Evolutionary conservation across 2,797 vertebrate species (phyloP).

Genomic region (Tenualosa ilisha): DNA sequence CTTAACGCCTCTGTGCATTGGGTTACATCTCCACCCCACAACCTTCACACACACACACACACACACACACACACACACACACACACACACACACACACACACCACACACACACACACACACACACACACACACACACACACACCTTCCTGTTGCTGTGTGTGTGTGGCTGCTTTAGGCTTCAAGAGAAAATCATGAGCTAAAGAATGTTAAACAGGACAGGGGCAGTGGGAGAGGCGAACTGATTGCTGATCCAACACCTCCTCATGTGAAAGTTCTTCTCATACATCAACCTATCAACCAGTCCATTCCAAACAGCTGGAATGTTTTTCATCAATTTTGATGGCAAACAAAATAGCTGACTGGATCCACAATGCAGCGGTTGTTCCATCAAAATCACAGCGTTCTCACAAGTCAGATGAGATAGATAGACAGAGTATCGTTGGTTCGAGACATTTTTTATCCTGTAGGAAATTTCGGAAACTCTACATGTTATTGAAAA

Average conservation of each 20-base stretch:
- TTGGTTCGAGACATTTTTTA: too few species aligned
- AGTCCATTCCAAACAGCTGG: not conserved
- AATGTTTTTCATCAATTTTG: not conserved
- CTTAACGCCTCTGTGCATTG: slow-evolving; percentile 53
- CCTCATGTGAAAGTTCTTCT: not conserved
- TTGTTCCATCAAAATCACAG: not conserved
- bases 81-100: not conserved
- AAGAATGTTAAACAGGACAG: not conserved
- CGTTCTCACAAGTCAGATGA: not conserved
- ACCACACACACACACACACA: slow-evolving; percentile 10
- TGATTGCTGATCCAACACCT: not conserved
- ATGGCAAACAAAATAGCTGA: not conserved
- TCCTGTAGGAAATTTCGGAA: too few species aligned
- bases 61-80: not conserved
- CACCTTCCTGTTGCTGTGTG: not conserved
- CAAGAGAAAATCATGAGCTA: not conserved
- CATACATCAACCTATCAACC: not conserved
- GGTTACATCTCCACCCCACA: slow-evolving; percentile 36
- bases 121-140: slow-evolving; percentile 6
- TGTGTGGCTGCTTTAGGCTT: not conserved
- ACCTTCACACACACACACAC: slow-evolving; percentile 21
- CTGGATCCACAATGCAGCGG: not conserved
- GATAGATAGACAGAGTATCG: too few species aligned
- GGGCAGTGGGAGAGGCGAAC: too few species aligned
- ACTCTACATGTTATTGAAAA: not conserved